phyloP scores from a whole-genome alignment of 2,113 vertebrate species.

The pig (Sus scrofa) region T2T-Sscrofa CM000820.6:37930501-37931000 shows the following conservation, averaged over 20 bases:
- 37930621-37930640: background rate
- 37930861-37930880: background rate
- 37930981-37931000: background rate
- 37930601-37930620: slow-evolving; percentile 34
- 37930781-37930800: background rate
- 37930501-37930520: background rate
- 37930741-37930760: background rate
- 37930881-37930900: background rate
- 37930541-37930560: background rate
- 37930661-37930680: background rate
- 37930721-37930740: background rate
- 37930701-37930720: background rate
- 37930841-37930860: background rate
- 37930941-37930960: background rate
- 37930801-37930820: background rate
- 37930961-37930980: background rate
- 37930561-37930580: slow-evolving; percentile 8
- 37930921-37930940: background rate
- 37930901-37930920: background rate
- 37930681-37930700: background rate
- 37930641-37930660: slow-evolving; percentile 52
- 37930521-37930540: background rate
- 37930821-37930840: background rate
- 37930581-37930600: slow-evolving; percentile 9
- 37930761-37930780: background rate